A percentile compares a stretch with the other conserved stretches of the same genome.
These are phyloP conservation scores for Troides oblongomaculatus DNA, from an alignment of 2,888 invertebrate genomes.

Conservation along the genomic window DNA sequence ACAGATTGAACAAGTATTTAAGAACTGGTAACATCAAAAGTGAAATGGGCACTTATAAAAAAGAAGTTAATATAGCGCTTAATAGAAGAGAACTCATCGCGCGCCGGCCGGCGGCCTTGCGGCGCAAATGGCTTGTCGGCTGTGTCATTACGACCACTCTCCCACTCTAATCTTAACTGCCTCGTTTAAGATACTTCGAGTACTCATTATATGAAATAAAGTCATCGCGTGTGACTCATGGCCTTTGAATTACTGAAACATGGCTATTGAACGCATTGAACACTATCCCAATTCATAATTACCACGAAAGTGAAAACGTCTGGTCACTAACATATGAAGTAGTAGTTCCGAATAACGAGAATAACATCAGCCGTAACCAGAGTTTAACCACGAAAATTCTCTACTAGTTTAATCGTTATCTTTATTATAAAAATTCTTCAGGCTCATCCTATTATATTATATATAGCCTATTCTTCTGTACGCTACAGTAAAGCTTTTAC, in stretches of 20 bases:
- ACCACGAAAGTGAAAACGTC: not conserved
- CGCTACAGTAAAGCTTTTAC: too few species aligned
- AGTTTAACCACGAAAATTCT: too few species aligned
- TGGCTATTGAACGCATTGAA: not conserved
- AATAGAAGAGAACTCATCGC: slow-evolving; percentile 32
- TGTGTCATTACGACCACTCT: slow-evolving; percentile 56
- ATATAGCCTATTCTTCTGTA: too few species aligned
- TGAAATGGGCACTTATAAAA: slow-evolving; percentile 29
- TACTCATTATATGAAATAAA: slow-evolving; percentile 47
- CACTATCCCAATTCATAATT: not conserved
- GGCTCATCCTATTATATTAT: too few species aligned
- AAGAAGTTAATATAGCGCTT: slow-evolving; percentile 27
- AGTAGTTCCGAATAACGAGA: not conserved
- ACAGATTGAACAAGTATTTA: slow-evolving; percentile 23
- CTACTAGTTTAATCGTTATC: too few species aligned
- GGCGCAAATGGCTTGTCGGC: slow-evolving; percentile 52
- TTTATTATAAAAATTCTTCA: too few species aligned
- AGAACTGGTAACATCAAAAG: slow-evolving; percentile 26
- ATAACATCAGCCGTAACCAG: too few species aligned
- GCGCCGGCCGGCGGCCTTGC: slow-evolving; percentile 46
- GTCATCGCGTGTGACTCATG: slow-evolving; percentile 42
- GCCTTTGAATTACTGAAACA: slow-evolving; percentile 28
- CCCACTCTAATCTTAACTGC: slow-evolving; percentile 58
- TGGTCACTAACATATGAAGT: not conserved
- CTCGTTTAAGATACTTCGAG: slow-evolving; percentile 58